Base-by-base conservation (phyloP, 2,797 vertebrate genomes). In the Tauraco hartlaubi region DNA sequence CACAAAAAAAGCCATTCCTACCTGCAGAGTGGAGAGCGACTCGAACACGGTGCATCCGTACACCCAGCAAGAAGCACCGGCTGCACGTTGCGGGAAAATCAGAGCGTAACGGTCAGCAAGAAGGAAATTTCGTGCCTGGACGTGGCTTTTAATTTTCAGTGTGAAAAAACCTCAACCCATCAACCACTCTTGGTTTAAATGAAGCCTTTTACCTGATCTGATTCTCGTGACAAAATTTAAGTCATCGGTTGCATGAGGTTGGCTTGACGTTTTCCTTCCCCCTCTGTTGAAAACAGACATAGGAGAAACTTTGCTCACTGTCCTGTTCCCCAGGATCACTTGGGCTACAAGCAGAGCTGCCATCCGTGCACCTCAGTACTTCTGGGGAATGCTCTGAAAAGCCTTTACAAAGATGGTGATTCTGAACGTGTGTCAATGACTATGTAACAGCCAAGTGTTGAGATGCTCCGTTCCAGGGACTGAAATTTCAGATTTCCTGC, bases 41-140 rank as follows among this genome's bases (percentile, higher is more conserved):
- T 52, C 41, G 10, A 15, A 2, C 1, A 0, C 0, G 2, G 11
- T 2, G 43, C 28, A 13, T 28, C 55, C 37, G 6, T 17, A 2
- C 35, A 15, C 49, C 43, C 23, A 17, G 56, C 68, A 18, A 39
- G 78, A 1, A 63, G 67, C 75, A 3, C 55, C 5, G 52, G 43
- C 84, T 44, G 5, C 5, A 17, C 52, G 7, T 44, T 71, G 44
- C 56, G 35, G n/a, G 72, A 61, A 80, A 95, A 91, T 83, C 5
- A 68, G 88, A 87, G 89, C 29, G 0, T 26, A 37, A 48, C 78
- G 63, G 75, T 49, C 75, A 71, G 8, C 22, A 19, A 83, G 82
- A 49, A 69, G 66, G 52, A 85, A 79, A 75, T 29, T 35, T 1
- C 18, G 46, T 64, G 59, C 61, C 85, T 72, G 21, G n/a, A 13